Evolutionary conservation across 2,797 vertebrate species (phyloP).

Genomic region (Hylomyscus alleni): DNA sequence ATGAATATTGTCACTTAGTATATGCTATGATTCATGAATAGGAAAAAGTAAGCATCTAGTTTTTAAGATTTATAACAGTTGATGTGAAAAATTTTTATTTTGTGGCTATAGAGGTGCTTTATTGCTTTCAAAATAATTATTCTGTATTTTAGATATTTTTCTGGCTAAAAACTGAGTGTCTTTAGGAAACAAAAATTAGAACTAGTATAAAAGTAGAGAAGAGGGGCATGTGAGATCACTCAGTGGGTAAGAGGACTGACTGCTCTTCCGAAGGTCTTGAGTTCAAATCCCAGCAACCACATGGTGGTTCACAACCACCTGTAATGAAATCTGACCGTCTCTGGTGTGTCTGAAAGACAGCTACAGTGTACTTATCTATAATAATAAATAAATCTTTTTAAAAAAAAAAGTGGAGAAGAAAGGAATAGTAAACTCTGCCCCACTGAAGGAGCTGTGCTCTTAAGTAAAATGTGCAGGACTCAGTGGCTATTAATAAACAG

Average conservation of each 20-base stretch:
- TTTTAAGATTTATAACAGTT: slow-evolving; percentile 51
- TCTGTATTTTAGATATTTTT: slow-evolving; percentile 61
- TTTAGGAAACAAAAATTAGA: slow-evolving; percentile 52
- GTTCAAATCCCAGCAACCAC: too few species aligned
- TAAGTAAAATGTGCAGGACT: slow-evolving; percentile 19
- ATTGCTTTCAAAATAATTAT: slow-evolving; percentile 56
- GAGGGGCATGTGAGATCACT: background rate
- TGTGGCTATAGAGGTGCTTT: slow-evolving; percentile 30
- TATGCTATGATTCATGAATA: slow-evolving; percentile 35
- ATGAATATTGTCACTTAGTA: slow-evolving; percentile 38
- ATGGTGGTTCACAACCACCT: too few species aligned
- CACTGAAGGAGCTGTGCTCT: slow-evolving; percentile 4
- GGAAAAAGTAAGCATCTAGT: slow-evolving; percentile 39
- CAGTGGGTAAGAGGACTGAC: too few species aligned
- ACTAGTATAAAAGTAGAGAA: slow-evolving; percentile 11
- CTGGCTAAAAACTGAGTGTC: slow-evolving; percentile 1
- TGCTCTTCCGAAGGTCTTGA: too few species aligned
- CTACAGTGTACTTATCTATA: too few species aligned
- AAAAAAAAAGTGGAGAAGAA: slow-evolving; percentile 18
- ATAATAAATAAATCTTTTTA: too few species aligned
- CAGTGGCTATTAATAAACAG: background rate
- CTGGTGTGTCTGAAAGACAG: too few species aligned
- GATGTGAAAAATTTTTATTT: slow-evolving; percentile 18
- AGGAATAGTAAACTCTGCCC: slow-evolving; percentile 42
- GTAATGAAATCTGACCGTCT: too few species aligned